These are phyloP conservation scores for Gadopsis marmoratus DNA, from an alignment of 2,797 vertebrate species.

Conservation along the genomic window DNA sequence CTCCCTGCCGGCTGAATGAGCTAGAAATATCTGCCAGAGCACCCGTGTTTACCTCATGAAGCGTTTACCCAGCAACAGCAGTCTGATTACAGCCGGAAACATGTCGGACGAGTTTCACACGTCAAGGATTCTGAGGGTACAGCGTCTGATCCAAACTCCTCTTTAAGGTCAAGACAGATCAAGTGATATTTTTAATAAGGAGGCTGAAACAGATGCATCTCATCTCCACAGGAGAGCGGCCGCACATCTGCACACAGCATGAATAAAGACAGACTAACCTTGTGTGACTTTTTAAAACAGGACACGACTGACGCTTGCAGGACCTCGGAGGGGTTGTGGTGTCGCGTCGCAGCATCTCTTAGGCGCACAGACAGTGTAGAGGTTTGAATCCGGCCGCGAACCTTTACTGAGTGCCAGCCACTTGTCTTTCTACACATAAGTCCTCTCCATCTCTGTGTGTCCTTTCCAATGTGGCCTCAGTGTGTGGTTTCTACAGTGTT, in stretches of 20 bases:
- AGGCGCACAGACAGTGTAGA: background rate
- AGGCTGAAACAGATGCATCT: background rate
- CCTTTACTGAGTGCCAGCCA: constrained; percentile 26
- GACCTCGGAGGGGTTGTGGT: constrained; percentile 2
- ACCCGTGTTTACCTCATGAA: constrained; percentile 9
- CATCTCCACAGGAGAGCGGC: background rate
- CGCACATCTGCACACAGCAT: constrained; percentile 11
- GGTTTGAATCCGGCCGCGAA: constrained; percentile 17
- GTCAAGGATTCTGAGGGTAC: background rate
- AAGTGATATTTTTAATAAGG: constrained; percentile 26
- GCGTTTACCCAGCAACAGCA: constrained; percentile 6
- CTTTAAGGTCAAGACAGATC: background rate
- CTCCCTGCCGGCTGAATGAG: constrained; percentile 21
- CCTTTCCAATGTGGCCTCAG: constrained; percentile 6
- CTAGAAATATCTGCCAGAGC: constrained; percentile 38
- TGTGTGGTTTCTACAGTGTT: background rate
- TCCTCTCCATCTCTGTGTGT: background rate
- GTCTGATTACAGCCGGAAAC: background rate
- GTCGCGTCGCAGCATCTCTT: background rate
- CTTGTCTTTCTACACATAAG: constrained; percentile 11
- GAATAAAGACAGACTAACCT: constrained; percentile 53
- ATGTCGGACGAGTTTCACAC: background rate
- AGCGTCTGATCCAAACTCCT: background rate
- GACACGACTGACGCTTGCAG: constrained; percentile 37
- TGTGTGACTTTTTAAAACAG: constrained; percentile 44